Conservation (phyloP, 2,888 invertebrate species). For the Dasysyrphus tricinctus region DNA sequence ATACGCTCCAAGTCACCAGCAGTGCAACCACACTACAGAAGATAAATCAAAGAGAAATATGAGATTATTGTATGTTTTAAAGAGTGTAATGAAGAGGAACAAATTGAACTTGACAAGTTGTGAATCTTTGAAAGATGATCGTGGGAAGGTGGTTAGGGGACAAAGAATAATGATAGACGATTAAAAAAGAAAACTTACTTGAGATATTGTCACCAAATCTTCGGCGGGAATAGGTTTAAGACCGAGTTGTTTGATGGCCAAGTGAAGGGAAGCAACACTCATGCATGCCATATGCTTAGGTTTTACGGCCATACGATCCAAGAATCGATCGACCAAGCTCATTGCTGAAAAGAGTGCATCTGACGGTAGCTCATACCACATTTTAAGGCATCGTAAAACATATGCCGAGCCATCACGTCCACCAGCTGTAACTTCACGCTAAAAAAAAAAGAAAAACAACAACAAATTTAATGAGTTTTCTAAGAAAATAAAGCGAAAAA, state of each 20-base stretch:
- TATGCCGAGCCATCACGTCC: slow-evolving; percentile 92
- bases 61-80: background rate
- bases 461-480: background rate
- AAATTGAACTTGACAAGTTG: background rate
- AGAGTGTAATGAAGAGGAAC: background rate
- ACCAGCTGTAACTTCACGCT: slow-evolving; percentile 89
- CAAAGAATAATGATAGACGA: background rate
- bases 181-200: slow-evolving; percentile 79
- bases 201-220: slow-evolving; percentile 87
- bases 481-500: background rate
- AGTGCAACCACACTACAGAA: slow-evolving; percentile 90
- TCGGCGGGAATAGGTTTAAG: slow-evolving; percentile 86
- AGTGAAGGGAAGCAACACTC: slow-evolving; percentile 93
- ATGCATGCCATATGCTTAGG: slow-evolving; percentile 95
- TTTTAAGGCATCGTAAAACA: slow-evolving; percentile 91
- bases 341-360: slow-evolving; percentile 91
- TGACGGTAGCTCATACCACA: slow-evolving; percentile 93
- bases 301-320: slow-evolving; percentile 91
- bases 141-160: background rate
- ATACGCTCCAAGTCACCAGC: slow-evolving; percentile 93
- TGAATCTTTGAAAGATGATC: slow-evolving; percentile 15
- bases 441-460: slow-evolving; percentile 28
- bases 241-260: slow-evolving; percentile 89
- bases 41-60: slow-evolving; percentile 83
- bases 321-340: slow-evolving; percentile 91